Evolutionary conservation across 2,888 invertebrate species (phyloP).

Genomic region (Laothoe populi): DNA sequence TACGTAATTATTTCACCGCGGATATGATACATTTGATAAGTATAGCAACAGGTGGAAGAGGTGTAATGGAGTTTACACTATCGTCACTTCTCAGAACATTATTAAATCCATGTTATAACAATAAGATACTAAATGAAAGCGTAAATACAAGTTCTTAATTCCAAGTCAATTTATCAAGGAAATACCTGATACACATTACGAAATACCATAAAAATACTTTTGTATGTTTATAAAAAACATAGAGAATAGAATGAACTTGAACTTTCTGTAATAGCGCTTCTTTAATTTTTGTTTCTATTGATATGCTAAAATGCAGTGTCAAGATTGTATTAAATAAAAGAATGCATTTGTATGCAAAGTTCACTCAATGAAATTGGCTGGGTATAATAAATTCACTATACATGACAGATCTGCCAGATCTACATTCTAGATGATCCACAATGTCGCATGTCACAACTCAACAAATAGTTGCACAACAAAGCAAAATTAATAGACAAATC

Average conservation of each 20-base stretch:
- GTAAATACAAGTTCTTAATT: too few species aligned
- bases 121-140: too few species aligned
- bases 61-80: background rate
- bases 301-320: background rate
- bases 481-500: background rate
- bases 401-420: constrained; percentile 9
- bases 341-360: constrained; percentile 14
- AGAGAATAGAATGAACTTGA: background rate
- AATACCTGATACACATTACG: too few species aligned
- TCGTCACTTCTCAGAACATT: too few species aligned
- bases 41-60: background rate
- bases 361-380: background rate
- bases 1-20: constrained; percentile 20
- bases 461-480: background rate
- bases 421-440: background rate
- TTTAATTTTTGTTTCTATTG: constrained; percentile 7
- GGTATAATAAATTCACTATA: constrained; percentile 10
- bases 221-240: too few species aligned
- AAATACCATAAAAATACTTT: too few species aligned
- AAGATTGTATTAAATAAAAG: constrained; percentile 7
- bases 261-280: background rate
- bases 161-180: too few species aligned
- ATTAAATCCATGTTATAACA: too few species aligned
- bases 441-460: constrained; percentile 4
- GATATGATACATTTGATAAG: background rate